phyloP scores from a whole-genome alignment of 35 echinoderm and acorn worm genomes.

The Apostichopus japonicus region DNA sequence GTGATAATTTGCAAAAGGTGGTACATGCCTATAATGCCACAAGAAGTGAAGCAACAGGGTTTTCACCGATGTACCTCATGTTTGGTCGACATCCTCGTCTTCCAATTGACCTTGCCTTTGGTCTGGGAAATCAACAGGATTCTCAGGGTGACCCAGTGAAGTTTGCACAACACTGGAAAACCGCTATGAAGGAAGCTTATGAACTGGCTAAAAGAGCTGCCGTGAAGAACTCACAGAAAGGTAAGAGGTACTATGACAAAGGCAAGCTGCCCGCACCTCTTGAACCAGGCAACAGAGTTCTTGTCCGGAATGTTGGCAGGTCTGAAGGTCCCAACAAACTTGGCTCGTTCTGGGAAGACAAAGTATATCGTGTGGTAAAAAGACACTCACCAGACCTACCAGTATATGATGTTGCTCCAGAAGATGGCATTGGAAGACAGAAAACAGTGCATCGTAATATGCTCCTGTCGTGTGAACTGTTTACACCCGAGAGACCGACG shows the following conservation, averaged over 20 bases:
- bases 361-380: slow-evolving; percentile 43
- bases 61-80: slow-evolving; percentile 72
- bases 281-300: slow-evolving; percentile 50
- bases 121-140: slow-evolving; percentile 7
- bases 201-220: background rate
- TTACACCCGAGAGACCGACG: background rate
- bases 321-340: slow-evolving; percentile 54
- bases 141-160: background rate
- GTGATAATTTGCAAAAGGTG: slow-evolving; percentile 56
- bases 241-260: slow-evolving; percentile 28
- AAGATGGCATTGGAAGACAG: slow-evolving; percentile 21
- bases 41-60: slow-evolving; percentile 65
- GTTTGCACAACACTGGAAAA: background rate
- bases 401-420: slow-evolving; percentile 43
- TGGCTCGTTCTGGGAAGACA: slow-evolving; percentile 46
- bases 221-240: background rate
- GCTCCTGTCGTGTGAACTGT: slow-evolving; percentile 54
- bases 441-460: slow-evolving; percentile 56
- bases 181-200: background rate
- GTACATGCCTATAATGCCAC: slow-evolving; percentile 89
- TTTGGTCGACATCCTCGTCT: slow-evolving; percentile 72
- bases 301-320: slow-evolving; percentile 48
- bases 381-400: slow-evolving; percentile 53
- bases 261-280: background rate
- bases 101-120: slow-evolving; percentile 76